A percentile compares a stretch with the other conserved stretches of the same genome.
These are phyloP conservation scores for honey bee (Apis mellifera) DNA, from an alignment of 1,140 invertebrate species.

Conservation along the genomic window DNA sequence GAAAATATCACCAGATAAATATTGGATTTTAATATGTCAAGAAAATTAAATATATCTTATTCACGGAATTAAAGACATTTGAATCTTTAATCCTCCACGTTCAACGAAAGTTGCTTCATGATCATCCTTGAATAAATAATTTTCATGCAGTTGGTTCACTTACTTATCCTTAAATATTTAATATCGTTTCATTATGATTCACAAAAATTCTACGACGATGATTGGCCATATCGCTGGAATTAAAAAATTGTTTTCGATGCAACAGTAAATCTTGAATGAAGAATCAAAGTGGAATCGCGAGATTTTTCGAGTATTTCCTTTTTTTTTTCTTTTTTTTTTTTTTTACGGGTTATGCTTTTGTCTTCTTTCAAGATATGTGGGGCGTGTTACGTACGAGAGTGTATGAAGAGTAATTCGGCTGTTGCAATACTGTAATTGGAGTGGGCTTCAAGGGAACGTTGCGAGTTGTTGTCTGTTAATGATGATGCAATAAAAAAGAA, in stretches of 20 bases:
- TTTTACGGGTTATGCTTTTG: slow-evolving; percentile 7
- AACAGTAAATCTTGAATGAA: not conserved
- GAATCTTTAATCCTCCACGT: too few species aligned
- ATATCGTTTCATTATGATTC: not conserved
- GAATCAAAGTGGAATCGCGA: not conserved
- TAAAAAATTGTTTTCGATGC: not conserved
- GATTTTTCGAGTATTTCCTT: not conserved
- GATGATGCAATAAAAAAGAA: slow-evolving; percentile 16
- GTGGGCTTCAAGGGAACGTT: slow-evolving; percentile 30
- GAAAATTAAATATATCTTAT: too few species aligned
- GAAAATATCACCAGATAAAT: too few species aligned
- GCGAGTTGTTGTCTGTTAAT: slow-evolving; percentile 27
- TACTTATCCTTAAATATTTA: not conserved
- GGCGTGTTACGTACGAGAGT: slow-evolving; percentile 26
- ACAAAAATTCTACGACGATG: not conserved
- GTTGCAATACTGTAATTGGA: slow-evolving; percentile 40
- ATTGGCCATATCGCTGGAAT: not conserved
- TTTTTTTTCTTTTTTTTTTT: not conserved
- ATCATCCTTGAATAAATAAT: too few species aligned
- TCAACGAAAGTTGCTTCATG: too few species aligned
- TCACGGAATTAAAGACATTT: too few species aligned
- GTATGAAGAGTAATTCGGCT: slow-evolving; percentile 24
- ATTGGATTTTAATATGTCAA: too few species aligned
- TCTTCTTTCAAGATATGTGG: slow-evolving; percentile 38
- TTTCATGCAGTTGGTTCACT: too few species aligned